Conservation (phyloP, 1,140 invertebrate genomes). For the Cotesia typhae region DNA sequence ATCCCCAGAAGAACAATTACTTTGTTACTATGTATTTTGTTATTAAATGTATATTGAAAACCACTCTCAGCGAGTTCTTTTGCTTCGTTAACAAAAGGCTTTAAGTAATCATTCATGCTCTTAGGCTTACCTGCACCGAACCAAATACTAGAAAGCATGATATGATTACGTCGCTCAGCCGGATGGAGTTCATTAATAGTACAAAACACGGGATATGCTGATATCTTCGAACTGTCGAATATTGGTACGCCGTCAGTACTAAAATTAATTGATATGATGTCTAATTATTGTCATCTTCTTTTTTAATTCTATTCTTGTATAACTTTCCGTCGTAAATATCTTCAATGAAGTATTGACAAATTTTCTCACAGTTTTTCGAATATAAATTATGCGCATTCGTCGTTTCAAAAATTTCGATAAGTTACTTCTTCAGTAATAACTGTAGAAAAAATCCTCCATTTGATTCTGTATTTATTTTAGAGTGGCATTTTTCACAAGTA, state of each 20-base stretch:
- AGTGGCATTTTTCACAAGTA: no score
- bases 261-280: slow-evolving; percentile 36
- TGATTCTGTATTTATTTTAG: no score
- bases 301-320: slow-evolving; percentile 24
- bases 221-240: slow-evolving; percentile 36
- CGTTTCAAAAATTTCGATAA: slow-evolving; percentile 25
- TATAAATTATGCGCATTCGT: slow-evolving; percentile 23
- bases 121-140: slow-evolving; percentile 41
- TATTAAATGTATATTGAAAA: slow-evolving; percentile 37
- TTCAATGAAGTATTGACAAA: slow-evolving; percentile 35
- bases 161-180: slow-evolving; percentile 17
- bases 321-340: slow-evolving; percentile 37
- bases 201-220: slow-evolving; percentile 36
- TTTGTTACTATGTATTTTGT: slow-evolving; percentile 35
- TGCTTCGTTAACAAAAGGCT: slow-evolving; percentile 41
- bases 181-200: slow-evolving; percentile 37
- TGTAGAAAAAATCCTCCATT: slow-evolving; percentile 4
- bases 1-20: slow-evolving; percentile 36
- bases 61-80: slow-evolving; percentile 19
- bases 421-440: slow-evolving; percentile 12
- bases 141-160: slow-evolving; percentile 39
- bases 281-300: neutral
- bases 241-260: slow-evolving; percentile 39
- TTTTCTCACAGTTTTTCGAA: slow-evolving; percentile 20
- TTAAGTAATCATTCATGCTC: slow-evolving; percentile 41